Conservation (phyloP, 92 coral and sea anemone species). For the Blastomussa wellsi region DNA sequence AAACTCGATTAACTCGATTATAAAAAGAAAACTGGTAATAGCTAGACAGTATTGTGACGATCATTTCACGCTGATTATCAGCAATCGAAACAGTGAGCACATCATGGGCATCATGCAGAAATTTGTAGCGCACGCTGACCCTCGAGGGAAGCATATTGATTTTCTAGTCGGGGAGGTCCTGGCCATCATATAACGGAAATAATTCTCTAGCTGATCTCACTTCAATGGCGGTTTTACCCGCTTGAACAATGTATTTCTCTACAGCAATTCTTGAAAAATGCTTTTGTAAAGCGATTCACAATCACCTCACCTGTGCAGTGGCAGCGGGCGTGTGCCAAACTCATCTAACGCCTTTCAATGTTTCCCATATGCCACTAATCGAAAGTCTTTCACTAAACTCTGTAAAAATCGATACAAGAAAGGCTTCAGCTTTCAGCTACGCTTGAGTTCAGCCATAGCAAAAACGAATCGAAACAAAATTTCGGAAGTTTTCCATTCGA, state of each 20-base stretch:
- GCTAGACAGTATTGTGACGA: not conserved
- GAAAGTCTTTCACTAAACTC: not conserved
- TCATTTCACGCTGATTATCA: not conserved
- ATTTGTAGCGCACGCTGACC: not conserved
- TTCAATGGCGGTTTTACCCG: not conserved
- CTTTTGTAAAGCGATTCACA: not conserved
- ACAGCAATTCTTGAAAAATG: not conserved
- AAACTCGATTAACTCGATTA: not conserved
- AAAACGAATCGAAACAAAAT: not conserved
- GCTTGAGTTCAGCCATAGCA: not conserved
- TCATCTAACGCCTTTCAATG: not conserved
- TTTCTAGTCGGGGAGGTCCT: not conserved
- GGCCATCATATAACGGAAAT: not conserved
- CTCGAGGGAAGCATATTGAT: not conserved
- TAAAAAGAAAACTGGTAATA: not conserved
- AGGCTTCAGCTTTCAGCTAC: not conserved
- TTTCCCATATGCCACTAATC: not conserved
- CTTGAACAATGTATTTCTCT: not conserved
- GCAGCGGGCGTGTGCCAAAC: not conserved
- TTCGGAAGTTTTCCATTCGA: not conserved
- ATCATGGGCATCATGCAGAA: not conserved
- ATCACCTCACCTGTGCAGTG: slow-evolving; percentile 6
- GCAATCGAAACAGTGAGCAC: too few relatives aligned
- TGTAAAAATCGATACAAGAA: not conserved
- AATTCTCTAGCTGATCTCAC: not conserved